Evolutionary conservation across 2,888 invertebrate genomes (phyloP).

Genomic region (Smittia aterrima): DNA sequence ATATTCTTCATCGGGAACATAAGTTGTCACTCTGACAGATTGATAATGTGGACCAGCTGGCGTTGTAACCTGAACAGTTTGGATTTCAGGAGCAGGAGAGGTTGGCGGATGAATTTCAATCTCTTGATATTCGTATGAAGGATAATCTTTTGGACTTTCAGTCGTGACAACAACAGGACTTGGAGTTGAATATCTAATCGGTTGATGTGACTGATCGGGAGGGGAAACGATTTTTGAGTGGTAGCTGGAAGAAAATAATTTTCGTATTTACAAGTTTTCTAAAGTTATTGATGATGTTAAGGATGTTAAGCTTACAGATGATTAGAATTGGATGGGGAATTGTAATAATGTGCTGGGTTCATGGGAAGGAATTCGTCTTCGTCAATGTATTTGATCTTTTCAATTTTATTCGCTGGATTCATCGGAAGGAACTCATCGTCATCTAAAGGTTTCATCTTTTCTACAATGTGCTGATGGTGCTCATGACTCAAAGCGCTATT

Average conservation of each 20-base stretch:
- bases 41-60: constrained; percentile 41
- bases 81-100: background rate
- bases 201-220: background rate
- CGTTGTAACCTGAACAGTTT: too few species aligned
- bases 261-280: background rate
- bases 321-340: background rate
- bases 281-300: background rate
- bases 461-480: background rate
- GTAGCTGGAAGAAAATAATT: constrained; percentile 7
- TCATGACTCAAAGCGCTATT: background rate
- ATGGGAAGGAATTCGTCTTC: constrained; percentile 16
- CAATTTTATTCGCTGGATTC: background rate
- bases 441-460: constrained; percentile 14
- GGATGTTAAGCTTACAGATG: constrained; percentile 1
- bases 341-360: background rate
- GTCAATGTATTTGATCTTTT: background rate
- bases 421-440: background rate
- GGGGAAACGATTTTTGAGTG: background rate
- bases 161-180: background rate
- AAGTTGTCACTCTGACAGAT: background rate
- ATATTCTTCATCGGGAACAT: constrained; percentile 24
- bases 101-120: constrained; percentile 41
- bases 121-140: background rate
- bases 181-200: background rate
- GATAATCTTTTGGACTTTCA: background rate